phyloP scores from a whole-genome alignment of 2,888 invertebrate species.

The Drosophila dives region DNA sequence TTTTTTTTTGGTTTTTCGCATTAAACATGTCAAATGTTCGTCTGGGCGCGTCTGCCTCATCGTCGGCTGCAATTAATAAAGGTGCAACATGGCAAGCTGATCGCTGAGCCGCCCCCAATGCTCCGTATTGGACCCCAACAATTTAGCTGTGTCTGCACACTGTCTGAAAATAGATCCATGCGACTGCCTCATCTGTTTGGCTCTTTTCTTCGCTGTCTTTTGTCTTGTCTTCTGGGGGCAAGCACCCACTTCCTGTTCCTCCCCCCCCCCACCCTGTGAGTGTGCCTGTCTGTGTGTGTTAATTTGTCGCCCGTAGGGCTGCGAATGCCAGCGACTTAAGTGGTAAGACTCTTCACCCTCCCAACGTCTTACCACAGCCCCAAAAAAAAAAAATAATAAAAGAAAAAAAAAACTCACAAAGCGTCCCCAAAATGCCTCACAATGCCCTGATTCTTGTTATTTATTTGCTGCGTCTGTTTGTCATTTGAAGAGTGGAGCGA shows the following conservation, averaged over 20 bases:
- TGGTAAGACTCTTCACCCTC: slow-evolving; percentile 35
- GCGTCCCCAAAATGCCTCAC: neutral
- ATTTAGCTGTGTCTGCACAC: slow-evolving; percentile 30
- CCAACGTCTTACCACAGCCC: neutral
- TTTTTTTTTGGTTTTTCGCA: slow-evolving; percentile 61
- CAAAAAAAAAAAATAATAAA: neutral
- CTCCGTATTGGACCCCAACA: neutral
- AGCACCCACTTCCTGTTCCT: slow-evolving; percentile 53
- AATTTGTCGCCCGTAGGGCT: slow-evolving; percentile 60
- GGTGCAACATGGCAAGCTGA: slow-evolving; percentile 78
- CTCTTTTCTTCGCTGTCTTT: slow-evolving; percentile 11
- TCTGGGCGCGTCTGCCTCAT: slow-evolving; percentile 60
- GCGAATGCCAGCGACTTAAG: slow-evolving; percentile 60
- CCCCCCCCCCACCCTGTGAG: neutral
- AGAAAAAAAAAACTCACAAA: neutral
- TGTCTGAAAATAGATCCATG: slow-evolving; percentile 51
- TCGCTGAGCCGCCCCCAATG: slow-evolving; percentile 27
- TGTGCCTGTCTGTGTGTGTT: slow-evolving; percentile 43
- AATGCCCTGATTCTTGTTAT: slow-evolving; percentile 52
- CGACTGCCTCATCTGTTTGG: slow-evolving; percentile 21
- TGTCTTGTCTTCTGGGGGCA: slow-evolving; percentile 7
- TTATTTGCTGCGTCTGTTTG: slow-evolving; percentile 79
- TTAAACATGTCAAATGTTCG: slow-evolving; percentile 77
- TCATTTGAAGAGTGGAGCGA: slow-evolving; percentile 57
- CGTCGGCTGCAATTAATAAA: slow-evolving; percentile 82